These are phyloP conservation scores for Syngnathus floridae DNA, from an alignment of 2,113 vertebrate species.

Conservation along the genomic window DNA sequence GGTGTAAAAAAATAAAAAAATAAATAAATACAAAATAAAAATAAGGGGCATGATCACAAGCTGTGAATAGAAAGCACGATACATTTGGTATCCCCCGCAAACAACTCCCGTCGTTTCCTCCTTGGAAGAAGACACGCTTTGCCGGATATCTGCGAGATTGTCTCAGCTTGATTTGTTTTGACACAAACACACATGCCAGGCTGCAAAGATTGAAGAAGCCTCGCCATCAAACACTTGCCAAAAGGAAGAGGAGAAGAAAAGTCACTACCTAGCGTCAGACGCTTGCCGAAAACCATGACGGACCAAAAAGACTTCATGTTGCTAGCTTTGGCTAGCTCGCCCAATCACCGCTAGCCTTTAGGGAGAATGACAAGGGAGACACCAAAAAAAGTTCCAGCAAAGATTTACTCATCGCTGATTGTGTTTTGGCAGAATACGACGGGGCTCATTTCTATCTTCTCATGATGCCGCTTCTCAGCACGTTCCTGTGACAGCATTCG, in stretches of 20 bases:
- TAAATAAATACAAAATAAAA: too few species aligned
- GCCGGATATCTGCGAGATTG: conserved; percentile 20
- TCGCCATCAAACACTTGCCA: conserved; percentile 24
- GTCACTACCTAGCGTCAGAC: too few species aligned
- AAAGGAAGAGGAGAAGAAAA: neutral
- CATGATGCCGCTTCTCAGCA: conserved; percentile 52
- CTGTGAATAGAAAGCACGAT: neutral
- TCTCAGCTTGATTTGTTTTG: conserved; percentile 22
- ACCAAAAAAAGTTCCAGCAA: too few species aligned
- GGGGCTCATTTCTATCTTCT: conserved; percentile 41
- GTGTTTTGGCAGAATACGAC: too few species aligned
- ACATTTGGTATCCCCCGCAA: neutral
- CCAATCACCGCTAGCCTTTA: too few species aligned
- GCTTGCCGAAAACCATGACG: too few species aligned
- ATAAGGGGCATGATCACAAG: neutral
- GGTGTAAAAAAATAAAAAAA: neutral
- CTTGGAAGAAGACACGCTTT: conserved; percentile 15
- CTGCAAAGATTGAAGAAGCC: conserved; percentile 20
- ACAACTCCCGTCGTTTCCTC: conserved; percentile 6
- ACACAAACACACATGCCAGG: conserved; percentile 27
- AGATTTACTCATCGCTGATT: too few species aligned
- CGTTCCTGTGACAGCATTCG: conserved; percentile 44
- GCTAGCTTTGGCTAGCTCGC: too few species aligned
- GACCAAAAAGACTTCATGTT: too few species aligned
- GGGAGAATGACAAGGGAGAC: too few species aligned